Evolutionary conservation across 2,888 invertebrate species (phyloP).

Genomic region (Alcis repandata): DNA sequence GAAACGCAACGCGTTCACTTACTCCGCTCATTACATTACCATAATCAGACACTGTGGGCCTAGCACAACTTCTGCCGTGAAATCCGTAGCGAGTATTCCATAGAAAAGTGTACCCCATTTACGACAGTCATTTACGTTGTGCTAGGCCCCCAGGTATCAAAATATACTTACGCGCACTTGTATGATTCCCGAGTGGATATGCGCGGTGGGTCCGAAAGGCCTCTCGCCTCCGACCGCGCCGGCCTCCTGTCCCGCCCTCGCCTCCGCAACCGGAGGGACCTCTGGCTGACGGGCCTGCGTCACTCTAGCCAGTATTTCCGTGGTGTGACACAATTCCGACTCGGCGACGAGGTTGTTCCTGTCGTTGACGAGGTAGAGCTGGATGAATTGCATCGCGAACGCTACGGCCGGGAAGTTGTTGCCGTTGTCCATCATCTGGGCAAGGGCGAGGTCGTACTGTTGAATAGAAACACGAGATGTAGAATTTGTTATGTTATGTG

Average conservation of each 20-base stretch:
- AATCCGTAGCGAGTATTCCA: too few species aligned
- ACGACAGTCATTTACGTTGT: too few species aligned
- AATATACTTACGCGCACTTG: conserved; percentile 88
- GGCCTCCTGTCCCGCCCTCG: conserved; percentile 91
- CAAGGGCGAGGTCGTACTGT: conserved; percentile 93
- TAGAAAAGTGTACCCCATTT: too few species aligned
- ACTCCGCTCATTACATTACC: background rate
- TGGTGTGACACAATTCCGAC: conserved; percentile 94
- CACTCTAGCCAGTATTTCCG: conserved; percentile 93
- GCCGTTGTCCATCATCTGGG: conserved; percentile 95
- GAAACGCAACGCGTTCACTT: too few species aligned
- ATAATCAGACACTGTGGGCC: background rate
- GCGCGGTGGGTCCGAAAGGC: conserved; percentile 93
- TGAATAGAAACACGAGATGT: conserved; percentile 4
- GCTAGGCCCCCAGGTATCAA: too few species aligned
- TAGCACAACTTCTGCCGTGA: too few species aligned
- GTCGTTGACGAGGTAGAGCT: conserved; percentile 94
- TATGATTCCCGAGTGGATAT: conserved; percentile 96
- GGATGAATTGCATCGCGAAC: conserved; percentile 97
- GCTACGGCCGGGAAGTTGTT: conserved; percentile 92
- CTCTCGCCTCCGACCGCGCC: conserved; percentile 91
- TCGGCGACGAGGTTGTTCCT: conserved; percentile 92
- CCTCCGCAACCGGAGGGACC: conserved; percentile 93
- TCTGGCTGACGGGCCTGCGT: conserved; percentile 93
- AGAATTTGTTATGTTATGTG: too few species aligned